Evolutionary conservation across 2,113 vertebrate genomes (phyloP).

Genomic region (Motacilla tschutschensis): DNA sequence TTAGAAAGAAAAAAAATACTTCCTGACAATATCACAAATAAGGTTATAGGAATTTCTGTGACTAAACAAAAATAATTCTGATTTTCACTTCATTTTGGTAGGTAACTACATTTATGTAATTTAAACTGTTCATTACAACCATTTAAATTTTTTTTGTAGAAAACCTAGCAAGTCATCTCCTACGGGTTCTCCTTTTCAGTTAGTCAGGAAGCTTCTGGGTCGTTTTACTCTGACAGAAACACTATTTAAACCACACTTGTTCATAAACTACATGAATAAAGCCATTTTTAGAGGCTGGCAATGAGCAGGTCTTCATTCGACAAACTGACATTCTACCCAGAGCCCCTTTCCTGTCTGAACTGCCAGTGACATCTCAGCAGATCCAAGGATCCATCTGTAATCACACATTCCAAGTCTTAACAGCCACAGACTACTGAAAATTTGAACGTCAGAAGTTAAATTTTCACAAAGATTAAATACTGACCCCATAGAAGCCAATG

Average conservation of each 20-base stretch:
- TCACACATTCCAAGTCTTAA: neutral
- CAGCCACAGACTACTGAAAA: neutral
- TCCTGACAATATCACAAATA: neutral
- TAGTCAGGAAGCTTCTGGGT: neutral
- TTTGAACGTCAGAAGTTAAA: rapidly evolving
- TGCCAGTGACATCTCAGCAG: neutral
- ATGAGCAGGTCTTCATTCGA: neutral
- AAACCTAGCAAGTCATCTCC: neutral
- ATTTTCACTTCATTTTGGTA: neutral
- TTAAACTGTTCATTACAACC: neutral
- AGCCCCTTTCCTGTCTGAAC: neutral
- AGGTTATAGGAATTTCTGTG: neutral
- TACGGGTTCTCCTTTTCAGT: neutral
- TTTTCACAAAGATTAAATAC: neutral
- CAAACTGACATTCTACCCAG: neutral
- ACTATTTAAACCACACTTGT: neutral
- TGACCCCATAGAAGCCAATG: neutral
- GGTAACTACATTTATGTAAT: neutral
- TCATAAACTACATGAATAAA: neutral
- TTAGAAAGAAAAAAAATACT: neutral
- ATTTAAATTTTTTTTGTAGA: neutral
- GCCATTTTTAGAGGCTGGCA: neutral
- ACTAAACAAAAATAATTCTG: neutral
- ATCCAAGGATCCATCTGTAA: neutral
- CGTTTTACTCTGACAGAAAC: neutral